Percentiles rank a stretch among this genome's conserved stretches.
phyloP scores from a whole-genome alignment of 2,113 vertebrate species.

The Antigone vipio region DNA sequence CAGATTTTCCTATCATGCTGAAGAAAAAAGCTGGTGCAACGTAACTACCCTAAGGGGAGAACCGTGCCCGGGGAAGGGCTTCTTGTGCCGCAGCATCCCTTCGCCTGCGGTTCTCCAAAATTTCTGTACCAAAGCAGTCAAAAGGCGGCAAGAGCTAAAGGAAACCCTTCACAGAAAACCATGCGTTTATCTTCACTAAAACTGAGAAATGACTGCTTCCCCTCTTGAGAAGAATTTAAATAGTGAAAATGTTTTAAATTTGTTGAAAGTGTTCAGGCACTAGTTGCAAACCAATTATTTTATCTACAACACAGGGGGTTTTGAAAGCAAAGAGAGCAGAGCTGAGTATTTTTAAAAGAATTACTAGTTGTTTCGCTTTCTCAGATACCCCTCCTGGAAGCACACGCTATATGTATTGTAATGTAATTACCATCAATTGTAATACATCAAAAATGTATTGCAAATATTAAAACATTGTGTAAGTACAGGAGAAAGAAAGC shows the following conservation, averaged over 20 bases:
- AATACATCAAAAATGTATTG: not conserved
- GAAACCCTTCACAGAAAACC: not conserved
- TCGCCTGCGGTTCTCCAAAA: accelerated
- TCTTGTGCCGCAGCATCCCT: too few relatives aligned
- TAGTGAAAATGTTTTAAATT: not conserved
- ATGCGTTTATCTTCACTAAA: not conserved
- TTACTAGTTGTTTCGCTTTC: not conserved
- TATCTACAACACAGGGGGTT: not conserved
- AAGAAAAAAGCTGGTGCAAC: not conserved
- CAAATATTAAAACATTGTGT: not conserved
- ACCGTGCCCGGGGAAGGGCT: not conserved
- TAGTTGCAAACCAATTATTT: not conserved
- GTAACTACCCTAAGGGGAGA: not conserved
- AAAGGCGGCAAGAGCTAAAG: not conserved
- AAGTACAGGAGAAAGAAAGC: not conserved
- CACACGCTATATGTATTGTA: not conserved
- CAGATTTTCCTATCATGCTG: not conserved
- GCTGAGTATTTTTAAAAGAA: not conserved
- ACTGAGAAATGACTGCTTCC: not conserved
- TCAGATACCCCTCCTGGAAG: not conserved
- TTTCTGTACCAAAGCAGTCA: not conserved
- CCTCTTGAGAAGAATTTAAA: not conserved
- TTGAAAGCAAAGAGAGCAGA: not conserved
- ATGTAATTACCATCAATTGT: not conserved
- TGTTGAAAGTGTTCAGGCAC: not conserved